These are phyloP conservation scores for Himalopsyche tibetana DNA, from an alignment of 2,888 invertebrate genomes.

Conservation along the genomic window DNA sequence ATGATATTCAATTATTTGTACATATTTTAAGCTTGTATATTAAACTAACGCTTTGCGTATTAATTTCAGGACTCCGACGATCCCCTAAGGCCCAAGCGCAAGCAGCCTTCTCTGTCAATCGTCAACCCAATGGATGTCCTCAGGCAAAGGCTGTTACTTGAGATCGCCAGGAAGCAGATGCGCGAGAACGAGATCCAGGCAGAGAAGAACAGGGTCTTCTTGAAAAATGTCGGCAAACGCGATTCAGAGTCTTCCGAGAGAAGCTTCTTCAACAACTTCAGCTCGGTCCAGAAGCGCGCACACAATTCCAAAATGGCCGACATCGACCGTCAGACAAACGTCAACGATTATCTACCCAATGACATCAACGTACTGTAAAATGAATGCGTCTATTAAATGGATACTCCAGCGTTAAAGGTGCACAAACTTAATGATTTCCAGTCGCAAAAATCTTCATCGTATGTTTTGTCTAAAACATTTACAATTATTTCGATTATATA, in stretches of 20 bases:
- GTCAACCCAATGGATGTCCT: slow-evolving; percentile 92
- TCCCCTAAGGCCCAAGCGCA: slow-evolving; percentile 77
- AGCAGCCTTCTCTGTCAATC: slow-evolving; percentile 87
- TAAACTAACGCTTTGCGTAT: neutral
- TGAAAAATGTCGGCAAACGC: slow-evolving; percentile 88
- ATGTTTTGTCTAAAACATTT: neutral
- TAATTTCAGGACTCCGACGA: slow-evolving; percentile 67
- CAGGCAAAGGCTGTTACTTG: slow-evolving; percentile 86
- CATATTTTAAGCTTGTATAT: too few species aligned
- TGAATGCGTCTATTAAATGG: slow-evolving; percentile 51
- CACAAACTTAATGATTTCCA: slow-evolving; percentile 23
- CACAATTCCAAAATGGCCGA: slow-evolving; percentile 58
- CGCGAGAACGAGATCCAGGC: slow-evolving; percentile 83
- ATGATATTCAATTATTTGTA: too few species aligned
- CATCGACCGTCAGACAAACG: slow-evolving; percentile 51
- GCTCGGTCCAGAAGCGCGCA: slow-evolving; percentile 54
- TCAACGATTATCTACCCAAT: slow-evolving; percentile 55
- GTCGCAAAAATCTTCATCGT: neutral
- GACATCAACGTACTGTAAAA: slow-evolving; percentile 58
- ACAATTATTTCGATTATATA: neutral
- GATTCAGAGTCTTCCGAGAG: slow-evolving; percentile 11
- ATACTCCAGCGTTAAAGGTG: slow-evolving; percentile 46
- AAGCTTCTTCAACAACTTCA: slow-evolving; percentile 48
- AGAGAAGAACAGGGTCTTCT: slow-evolving; percentile 84
- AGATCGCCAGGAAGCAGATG: slow-evolving; percentile 89